A percentile compares a stretch with the other conserved stretches of the same genome.
These are phyloP conservation scores for Drosophila trapezifrons DNA, from an alignment of 1,140 invertebrate genomes.

Conservation along the genomic window DNA sequence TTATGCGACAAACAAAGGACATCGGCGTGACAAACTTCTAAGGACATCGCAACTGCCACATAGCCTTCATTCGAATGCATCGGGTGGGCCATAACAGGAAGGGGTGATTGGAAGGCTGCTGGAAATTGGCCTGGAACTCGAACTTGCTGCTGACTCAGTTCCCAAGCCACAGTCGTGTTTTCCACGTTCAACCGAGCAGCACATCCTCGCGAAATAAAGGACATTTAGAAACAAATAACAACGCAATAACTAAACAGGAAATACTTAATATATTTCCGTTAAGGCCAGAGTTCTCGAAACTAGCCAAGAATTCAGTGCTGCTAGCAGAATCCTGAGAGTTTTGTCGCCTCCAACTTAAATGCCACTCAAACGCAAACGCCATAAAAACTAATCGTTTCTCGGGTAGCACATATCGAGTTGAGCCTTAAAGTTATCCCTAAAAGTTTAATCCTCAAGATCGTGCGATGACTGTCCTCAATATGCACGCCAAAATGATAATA, in stretches of 20 bases:
- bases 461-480: slow-evolving; percentile 80
- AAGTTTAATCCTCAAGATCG: slow-evolving; percentile 6
- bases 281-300: slow-evolving; percentile 13
- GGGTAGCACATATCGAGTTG: background rate
- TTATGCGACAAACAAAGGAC: slow-evolving; percentile 20
- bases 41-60: slow-evolving; percentile 21
- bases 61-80: slow-evolving; percentile 16
- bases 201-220: slow-evolving; percentile 18
- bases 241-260: background rate
- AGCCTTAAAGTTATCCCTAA: slow-evolving; percentile 6
- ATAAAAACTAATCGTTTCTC: slow-evolving; percentile 64
- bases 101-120: slow-evolving; percentile 50
- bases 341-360: slow-evolving; percentile 57
- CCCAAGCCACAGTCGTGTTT: slow-evolving; percentile 57
- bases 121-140: slow-evolving; percentile 54
- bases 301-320: slow-evolving; percentile 5
- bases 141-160: slow-evolving; percentile 48
- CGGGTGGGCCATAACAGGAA: slow-evolving; percentile 15
- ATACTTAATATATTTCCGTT: background rate
- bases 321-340: slow-evolving; percentile 8
- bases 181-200: slow-evolving; percentile 43
- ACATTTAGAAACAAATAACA: slow-evolving; percentile 9
- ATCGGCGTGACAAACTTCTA: slow-evolving; percentile 13
- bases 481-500: slow-evolving; percentile 82
- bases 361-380: slow-evolving; percentile 73